phyloP scores from a whole-genome alignment of 1,140 invertebrate genomes.

The Helicoverpa zea region DNA sequence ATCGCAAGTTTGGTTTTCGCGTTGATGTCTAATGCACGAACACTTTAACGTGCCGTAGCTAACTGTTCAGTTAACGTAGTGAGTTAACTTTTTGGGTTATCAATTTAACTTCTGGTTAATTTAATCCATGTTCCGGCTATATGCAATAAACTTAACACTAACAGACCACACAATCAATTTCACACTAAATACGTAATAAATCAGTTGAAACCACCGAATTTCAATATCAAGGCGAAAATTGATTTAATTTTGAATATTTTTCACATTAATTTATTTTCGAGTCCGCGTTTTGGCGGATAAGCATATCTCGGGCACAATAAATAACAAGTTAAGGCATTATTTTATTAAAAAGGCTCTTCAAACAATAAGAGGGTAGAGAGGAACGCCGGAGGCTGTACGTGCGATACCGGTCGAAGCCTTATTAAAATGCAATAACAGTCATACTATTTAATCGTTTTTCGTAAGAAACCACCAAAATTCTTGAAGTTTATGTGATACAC shows the following conservation, averaged over 20 bases:
- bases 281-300: slow-evolving; percentile 48
- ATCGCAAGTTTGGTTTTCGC: background rate
- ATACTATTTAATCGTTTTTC: slow-evolving; percentile 61
- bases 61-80: too few species aligned
- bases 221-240: slow-evolving; percentile 48
- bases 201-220: slow-evolving; percentile 27
- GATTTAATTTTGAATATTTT: slow-evolving; percentile 49
- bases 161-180: slow-evolving; percentile 18
- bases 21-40: slow-evolving; percentile 68
- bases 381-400: slow-evolving; percentile 41
- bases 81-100: too few species aligned
- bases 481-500: background rate
- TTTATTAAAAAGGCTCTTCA: slow-evolving; percentile 49
- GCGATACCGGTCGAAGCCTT: slow-evolving; percentile 53
- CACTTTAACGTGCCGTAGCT: background rate
- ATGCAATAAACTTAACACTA: background rate
- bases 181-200: slow-evolving; percentile 33
- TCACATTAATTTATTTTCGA: slow-evolving; percentile 43
- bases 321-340: slow-evolving; percentile 37
- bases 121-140: background rate
- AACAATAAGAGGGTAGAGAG: slow-evolving; percentile 45
- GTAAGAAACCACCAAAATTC: slow-evolving; percentile 54
- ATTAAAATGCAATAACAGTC: slow-evolving; percentile 69
- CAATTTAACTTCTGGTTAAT: too few species aligned
- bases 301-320: slow-evolving; percentile 46